Evolutionary conservation across 2,113 vertebrate species (phyloP), one percentile per base, ranked within the genome.

Genomic region (Lagopus muta): DNA sequence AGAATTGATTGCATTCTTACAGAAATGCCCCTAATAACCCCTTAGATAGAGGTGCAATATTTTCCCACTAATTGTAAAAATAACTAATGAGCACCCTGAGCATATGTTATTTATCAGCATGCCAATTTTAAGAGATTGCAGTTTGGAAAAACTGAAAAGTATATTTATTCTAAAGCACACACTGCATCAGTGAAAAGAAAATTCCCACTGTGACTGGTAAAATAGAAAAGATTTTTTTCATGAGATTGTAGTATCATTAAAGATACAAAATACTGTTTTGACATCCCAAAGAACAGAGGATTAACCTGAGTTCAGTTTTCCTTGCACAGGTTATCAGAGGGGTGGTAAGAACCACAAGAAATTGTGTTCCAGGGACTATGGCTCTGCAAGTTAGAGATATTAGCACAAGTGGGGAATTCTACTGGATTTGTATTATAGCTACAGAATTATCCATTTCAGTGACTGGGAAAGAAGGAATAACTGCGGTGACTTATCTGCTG

Each of bases 51-150:
- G 62, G 61, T 86, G 82, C 90, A 71, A 69, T 57, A 91, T 60
- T 88, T 91, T 94, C 80, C 87, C 72, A 94, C 85, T 94, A 95
- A 93, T 91, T 89, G 71, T 65, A 32, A 72, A 81, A 92, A 87
- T 78, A 94, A 96, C 48, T 91, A 94, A 92, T 76, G 58, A 67
- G 80, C 34, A 93, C 78, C 40, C 62, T 52, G 43, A 89, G 43
- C 86, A 50, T 42, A 10, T 94, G 52, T 84, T 92, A 86, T 92
- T 85, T 91, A 91, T 94, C 84, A 95, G 40, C 17, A 54, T 82
- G 94, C 50, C 79, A 83, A 66, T 94, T 94, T 75, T 60, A 86
- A 76, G 67, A 86, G n/a, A 71, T 82, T 81, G 73, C 66, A 32
- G 30, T 93, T 86, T 67, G 80, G 72, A 75, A 88, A 89, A 91